Conservation (phyloP, 2,797 vertebrate genomes). For the Ctenosaura bakeri region DNA sequence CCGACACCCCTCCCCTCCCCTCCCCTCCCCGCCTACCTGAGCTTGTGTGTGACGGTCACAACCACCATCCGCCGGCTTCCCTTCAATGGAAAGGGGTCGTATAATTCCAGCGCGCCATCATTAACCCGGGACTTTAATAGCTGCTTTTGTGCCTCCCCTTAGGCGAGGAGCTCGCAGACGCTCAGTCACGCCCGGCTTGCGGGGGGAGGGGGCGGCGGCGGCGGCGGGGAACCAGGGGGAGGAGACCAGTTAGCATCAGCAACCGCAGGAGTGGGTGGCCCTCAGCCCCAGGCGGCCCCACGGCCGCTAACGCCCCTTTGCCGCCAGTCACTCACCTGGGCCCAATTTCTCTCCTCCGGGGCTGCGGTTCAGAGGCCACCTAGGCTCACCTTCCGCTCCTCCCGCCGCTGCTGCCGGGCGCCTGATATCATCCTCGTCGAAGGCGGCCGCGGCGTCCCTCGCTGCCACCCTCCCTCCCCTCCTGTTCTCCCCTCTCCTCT, state of each 20-base stretch:
- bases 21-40: no score
- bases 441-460: background rate
- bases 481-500: background rate
- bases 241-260: background rate
- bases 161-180: no score
- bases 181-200: background rate
- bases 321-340: conserved; percentile 14
- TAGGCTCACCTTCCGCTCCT: conserved; percentile 11
- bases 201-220: background rate
- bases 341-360: background rate
- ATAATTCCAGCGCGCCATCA: no score
- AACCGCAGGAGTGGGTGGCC: background rate
- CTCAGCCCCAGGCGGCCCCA: no score
- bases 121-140: no score
- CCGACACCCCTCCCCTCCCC: no score
- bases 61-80: no score
- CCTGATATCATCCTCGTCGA: conserved; percentile 7
- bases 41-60: no score
- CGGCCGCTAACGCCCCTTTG: no score
- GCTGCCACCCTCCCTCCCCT: no score
- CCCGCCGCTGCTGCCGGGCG: background rate
- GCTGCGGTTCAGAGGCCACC: background rate
- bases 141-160: no score
- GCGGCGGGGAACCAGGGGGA: background rate
- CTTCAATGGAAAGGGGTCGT: no score